Evolutionary conservation across 2,888 invertebrate species (phyloP), one percentile per base, ranked within the genome.

Genomic region (Mythimna pallens): DNA sequence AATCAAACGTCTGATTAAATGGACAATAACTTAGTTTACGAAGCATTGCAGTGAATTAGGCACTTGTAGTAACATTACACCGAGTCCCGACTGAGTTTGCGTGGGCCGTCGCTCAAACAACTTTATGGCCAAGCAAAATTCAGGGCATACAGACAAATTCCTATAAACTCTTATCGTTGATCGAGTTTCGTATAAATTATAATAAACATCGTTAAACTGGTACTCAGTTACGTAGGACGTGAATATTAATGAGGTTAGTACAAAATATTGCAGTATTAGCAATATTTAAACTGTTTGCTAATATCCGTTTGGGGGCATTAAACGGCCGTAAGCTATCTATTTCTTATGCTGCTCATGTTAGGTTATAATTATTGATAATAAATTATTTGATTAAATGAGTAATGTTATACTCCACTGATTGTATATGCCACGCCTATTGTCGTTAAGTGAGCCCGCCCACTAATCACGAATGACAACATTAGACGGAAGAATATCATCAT

Each of bases 121-220:
- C 63, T 76, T 82, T 82, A 82, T 70, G 50, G 43, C 63, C 76
- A 68, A n/a, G n/a, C 62, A 14, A 76, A 74, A 77, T 80, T 61
- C 67, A 80, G 76, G 62, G 69, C 76, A 80, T 80, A 70, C 65
- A 68, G 12, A 77, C 74, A 77, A 83, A 83, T 77, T 82, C 74
- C 80, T 70, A 74, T 59, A 82, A 64, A 73, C 67, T 54, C 59
- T 70, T 80, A 82, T 80, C 80, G 58, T 64, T 72, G 73, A 82
- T 82, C 82, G 65, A 73, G 55, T 76, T 69, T 57, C 65, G 79
- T 74, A 76, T 82, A 82, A 76, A 74, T 82, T 82, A 80, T 80
- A 76, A 76, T 76, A 80, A 79, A 80, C 80, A 80, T 71, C 79
- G 81, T 68, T 70, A 68, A 71, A 34, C 67, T 50, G 50, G 70